phyloP scores from a whole-genome alignment of 2,888 invertebrate genomes.

The Neuroscelio doddi region DNA sequence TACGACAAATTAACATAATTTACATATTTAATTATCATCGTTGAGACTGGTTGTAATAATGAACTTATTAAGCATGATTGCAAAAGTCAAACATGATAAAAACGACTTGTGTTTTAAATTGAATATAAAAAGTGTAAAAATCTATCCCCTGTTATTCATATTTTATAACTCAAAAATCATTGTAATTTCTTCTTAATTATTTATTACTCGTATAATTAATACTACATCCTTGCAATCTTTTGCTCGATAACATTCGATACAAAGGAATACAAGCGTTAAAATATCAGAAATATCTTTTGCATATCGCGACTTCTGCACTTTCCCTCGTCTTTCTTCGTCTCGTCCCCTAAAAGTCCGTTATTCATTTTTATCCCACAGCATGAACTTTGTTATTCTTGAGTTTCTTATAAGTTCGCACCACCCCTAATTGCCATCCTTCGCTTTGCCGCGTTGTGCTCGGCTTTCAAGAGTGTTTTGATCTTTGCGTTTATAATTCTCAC shows the following conservation, averaged over 20 bases:
- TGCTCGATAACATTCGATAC: neutral
- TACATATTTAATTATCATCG: too few relatives aligned
- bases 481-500: constrained; percentile 22
- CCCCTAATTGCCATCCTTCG: constrained; percentile 21
- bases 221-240: neutral
- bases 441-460: neutral
- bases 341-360: constrained; percentile 2
- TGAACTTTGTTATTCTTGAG: constrained; percentile 13
- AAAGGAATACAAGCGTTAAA: too few relatives aligned
- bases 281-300: too few relatives aligned
- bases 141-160: too few relatives aligned
- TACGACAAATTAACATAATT: too few relatives aligned
- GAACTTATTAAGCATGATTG: too few relatives aligned
- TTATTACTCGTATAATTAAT: constrained; percentile 1
- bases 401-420: constrained; percentile 12
- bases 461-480: neutral
- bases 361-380: neutral
- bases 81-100: too few relatives aligned
- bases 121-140: too few relatives aligned
- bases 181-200: too few relatives aligned
- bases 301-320: neutral
- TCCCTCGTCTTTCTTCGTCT: constrained; percentile 1
- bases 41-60: too few relatives aligned
- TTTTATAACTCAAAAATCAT: too few relatives aligned
- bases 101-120: too few relatives aligned